A percentile compares a stretch with the other conserved stretches of the same genome.
phyloP scores from a whole-genome alignment of 2,888 invertebrate genomes.

The Tiliacea aurago region DNA sequence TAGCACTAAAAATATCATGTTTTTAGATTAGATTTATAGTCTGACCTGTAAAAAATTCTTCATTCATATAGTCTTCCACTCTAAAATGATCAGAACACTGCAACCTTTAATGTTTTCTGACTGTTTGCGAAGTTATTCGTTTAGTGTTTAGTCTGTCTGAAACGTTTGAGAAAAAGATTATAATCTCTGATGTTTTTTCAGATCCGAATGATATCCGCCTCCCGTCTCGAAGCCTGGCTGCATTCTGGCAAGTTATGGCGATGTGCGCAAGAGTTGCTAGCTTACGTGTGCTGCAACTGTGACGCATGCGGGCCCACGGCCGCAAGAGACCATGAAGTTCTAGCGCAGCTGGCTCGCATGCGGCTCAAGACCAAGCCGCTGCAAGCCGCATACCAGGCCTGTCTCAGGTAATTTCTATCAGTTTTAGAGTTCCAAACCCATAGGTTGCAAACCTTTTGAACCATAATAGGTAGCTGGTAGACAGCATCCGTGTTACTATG shows the following conservation, averaged over 20 bases:
- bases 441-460: neutral
- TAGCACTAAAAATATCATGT: too few species aligned
- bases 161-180: neutral
- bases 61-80: too few species aligned
- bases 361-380: slow-evolving; percentile 98
- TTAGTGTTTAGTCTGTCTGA: neutral
- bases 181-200: slow-evolving; percentile 56
- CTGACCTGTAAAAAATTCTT: too few species aligned
- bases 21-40: too few species aligned
- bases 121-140: too few species aligned
- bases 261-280: slow-evolving; percentile 97
- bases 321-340: slow-evolving; percentile 93
- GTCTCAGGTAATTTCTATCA: slow-evolving; percentile 90
- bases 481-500: neutral
- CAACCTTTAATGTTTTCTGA: too few species aligned
- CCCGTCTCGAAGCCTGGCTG: slow-evolving; percentile 97
- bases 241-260: slow-evolving; percentile 98
- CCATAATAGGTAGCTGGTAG: neutral
- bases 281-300: slow-evolving; percentile 97
- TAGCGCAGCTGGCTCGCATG: slow-evolving; percentile 96
- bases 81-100: too few species aligned
- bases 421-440: neutral
- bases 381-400: slow-evolving; percentile 96
- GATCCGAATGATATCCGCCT: slow-evolving; percentile 94
- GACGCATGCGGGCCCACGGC: slow-evolving; percentile 91